A percentile compares a stretch with the other conserved stretches of the same genome.
Conservation (phyloP, 2,797 vertebrate genomes). For the Coregonus ussuriensis region DNA sequence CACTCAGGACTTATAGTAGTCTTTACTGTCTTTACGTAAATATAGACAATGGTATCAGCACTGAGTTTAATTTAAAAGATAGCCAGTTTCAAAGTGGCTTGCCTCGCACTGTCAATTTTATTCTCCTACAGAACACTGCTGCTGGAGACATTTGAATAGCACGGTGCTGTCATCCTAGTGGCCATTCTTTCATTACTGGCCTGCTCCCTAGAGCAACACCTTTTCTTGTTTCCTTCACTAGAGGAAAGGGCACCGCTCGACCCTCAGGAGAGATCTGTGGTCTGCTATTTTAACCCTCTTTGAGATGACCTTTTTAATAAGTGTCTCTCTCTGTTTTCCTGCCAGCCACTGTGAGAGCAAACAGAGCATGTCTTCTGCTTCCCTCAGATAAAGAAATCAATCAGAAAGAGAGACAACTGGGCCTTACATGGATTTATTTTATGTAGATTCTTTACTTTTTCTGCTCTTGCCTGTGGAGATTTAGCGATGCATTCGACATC, state of each 20-base stretch:
- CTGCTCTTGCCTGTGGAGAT: constrained; percentile 66
- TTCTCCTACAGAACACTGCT: not conserved
- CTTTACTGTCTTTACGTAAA: not conserved
- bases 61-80: not conserved
- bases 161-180: constrained; percentile 61
- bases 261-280: constrained; percentile 68
- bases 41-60: not conserved
- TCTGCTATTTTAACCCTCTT: constrained; percentile 82
- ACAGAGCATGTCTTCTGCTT: constrained; percentile 81
- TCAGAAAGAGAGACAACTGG: constrained; percentile 72
- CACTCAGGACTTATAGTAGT: not conserved
- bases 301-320: constrained; percentile 85
- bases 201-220: constrained; percentile 75
- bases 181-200: constrained; percentile 72
- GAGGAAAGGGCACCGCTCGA: constrained; percentile 70
- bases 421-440: constrained; percentile 79
- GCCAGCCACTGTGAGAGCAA: constrained; percentile 78
- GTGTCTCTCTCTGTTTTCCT: constrained; percentile 84
- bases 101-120: not conserved
- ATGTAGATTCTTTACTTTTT: constrained; percentile 66
- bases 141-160: constrained; percentile 8
- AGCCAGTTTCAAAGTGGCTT: not conserved
- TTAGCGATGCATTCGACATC: constrained; percentile 69
- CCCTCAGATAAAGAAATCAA: constrained; percentile 81
- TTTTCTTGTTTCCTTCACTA: constrained; percentile 76